Conservation (phyloP, 2,888 invertebrate genomes). For the Melinaea marsaeus region DNA sequence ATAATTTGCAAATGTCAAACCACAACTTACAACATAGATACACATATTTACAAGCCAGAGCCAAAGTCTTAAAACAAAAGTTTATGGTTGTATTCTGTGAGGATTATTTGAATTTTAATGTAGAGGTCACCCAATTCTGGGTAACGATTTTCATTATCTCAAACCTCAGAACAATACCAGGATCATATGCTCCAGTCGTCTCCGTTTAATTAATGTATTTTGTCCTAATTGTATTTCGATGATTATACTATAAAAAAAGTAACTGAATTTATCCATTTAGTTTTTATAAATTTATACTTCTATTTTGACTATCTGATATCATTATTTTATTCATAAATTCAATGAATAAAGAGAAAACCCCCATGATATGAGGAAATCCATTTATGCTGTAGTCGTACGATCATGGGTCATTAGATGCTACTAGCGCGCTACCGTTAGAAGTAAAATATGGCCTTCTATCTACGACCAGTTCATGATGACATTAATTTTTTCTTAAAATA, state of each 20-base stretch:
- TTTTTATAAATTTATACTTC: no score
- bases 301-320: no score
- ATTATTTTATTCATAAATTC: no score
- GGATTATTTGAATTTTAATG: slow-evolving; percentile 31
- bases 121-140: slow-evolving; percentile 29
- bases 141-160: slow-evolving; percentile 32
- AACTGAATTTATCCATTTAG: no score
- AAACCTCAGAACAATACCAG: slow-evolving; percentile 15
- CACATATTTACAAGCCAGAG: no score
- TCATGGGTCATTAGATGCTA: slow-evolving; percentile 25
- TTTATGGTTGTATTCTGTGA: slow-evolving; percentile 1
- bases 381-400: slow-evolving; percentile 15
- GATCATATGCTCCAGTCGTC: not conserved
- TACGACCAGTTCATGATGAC: slow-evolving; percentile 9
- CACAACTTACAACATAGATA: no score
- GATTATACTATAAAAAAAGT: no score
- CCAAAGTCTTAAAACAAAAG: no score
- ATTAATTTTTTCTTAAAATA: not conserved
- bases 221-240: no score
- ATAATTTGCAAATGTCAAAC: no score
- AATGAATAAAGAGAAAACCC: not conserved
- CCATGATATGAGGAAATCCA: not conserved
- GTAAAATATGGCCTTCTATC: slow-evolving; percentile 16
- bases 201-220: slow-evolving; percentile 1
- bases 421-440: slow-evolving; percentile 12